Conservation (phyloP, 2,888 invertebrate species). For the Dryobotodes eremita region DNA sequence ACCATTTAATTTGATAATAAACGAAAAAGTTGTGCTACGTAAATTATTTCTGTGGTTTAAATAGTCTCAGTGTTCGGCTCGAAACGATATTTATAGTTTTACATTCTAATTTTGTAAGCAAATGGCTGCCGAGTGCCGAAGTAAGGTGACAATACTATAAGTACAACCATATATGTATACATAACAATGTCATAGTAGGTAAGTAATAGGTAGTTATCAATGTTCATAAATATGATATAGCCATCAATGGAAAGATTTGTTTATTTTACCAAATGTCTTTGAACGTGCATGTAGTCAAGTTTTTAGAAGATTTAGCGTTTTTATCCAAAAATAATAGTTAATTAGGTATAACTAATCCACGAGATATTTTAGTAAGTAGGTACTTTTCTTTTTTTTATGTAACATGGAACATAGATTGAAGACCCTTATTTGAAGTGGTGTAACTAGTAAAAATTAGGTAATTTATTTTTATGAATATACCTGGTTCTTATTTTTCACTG, state of each 20-base stretch:
- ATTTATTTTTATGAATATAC: constrained; percentile 9
- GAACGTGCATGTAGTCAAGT: background rate
- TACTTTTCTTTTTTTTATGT: background rate
- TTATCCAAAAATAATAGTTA: constrained; percentile 1
- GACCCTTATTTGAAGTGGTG: background rate
- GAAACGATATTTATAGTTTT: constrained; percentile 82
- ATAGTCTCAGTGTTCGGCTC: constrained; percentile 57
- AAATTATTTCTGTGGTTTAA: constrained; percentile 45
- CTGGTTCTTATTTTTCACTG: background rate
- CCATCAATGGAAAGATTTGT: constrained; percentile 35
- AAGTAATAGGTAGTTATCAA: constrained; percentile 54
- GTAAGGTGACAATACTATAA: constrained; percentile 79
- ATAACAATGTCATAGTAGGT: constrained; percentile 57
- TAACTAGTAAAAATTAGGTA: background rate
- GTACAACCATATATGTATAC: constrained; percentile 55
- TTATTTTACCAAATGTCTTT: constrained; percentile 6
- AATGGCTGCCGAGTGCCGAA: constrained; percentile 90
- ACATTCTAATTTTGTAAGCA: constrained; percentile 90
- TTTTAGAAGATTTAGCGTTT: constrained; percentile 2
- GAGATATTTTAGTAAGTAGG: background rate
- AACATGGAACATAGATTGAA: background rate
- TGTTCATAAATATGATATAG: constrained; percentile 16
- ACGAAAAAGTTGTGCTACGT: constrained; percentile 52
- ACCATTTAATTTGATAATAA: constrained; percentile 60
- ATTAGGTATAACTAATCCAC: background rate